A percentile compares a stretch with the other conserved stretches of the same genome.
Evolutionary conservation across 2,113 vertebrate genomes (phyloP).

Genomic region (Xiphias gladius): DNA sequence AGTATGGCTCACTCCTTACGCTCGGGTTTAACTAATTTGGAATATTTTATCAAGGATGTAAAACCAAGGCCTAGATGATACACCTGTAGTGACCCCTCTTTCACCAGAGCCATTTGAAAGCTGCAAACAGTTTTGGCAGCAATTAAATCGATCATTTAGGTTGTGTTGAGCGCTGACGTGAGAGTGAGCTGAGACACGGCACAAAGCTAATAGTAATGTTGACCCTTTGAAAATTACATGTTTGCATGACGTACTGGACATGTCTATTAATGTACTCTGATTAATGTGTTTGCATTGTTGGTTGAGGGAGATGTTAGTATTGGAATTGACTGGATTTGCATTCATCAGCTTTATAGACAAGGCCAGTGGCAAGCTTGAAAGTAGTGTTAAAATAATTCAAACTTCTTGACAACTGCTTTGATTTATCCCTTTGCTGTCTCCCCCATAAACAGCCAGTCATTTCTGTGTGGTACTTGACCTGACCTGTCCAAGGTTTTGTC

Average conservation of each 20-base stretch:
- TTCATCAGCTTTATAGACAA: neutral
- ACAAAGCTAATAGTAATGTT: neutral
- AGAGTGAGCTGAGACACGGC: neutral
- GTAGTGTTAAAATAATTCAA: neutral
- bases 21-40: no score
- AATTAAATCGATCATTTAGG: slow-evolving; percentile 14
- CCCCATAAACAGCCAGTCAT: neutral
- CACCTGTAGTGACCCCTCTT: neutral
- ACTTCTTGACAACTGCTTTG: neutral
- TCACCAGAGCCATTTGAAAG: neutral
- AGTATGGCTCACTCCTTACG: no score
- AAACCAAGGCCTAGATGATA: neutral
- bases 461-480: neutral
- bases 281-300: slow-evolving; percentile 15
- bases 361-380: neutral
- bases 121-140: slow-evolving; percentile 1
- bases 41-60: neutral
- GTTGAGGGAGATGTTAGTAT: neutral
- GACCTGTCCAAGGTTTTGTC: neutral
- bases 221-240: neutral
- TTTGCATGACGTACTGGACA: neutral
- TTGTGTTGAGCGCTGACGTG: neutral
- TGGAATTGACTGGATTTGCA: slow-evolving; percentile 1
- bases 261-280: neutral
- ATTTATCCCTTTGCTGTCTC: neutral